Evolutionary conservation across 2,797 vertebrate species (phyloP), one percentile per base, ranked within the genome.

Genomic region (Rhabdomys pumilio): DNA sequence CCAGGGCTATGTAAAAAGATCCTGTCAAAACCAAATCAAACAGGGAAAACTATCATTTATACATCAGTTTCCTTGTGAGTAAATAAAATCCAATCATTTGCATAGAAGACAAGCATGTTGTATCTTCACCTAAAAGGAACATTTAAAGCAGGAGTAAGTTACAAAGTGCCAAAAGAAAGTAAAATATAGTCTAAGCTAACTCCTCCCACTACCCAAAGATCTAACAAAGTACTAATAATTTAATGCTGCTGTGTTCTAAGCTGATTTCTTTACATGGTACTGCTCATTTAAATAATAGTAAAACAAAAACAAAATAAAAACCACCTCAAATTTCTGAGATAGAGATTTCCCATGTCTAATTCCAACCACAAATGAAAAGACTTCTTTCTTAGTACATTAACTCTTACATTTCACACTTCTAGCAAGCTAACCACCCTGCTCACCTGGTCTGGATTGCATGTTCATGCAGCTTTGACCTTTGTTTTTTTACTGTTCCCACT

Each of bases 251-350:
- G 1, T 89, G 4, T 94, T 92, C 53, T 89, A 81, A 93, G 89
- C 44, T 76, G 47, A 91, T 92, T 92, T 91, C 89, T 82, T 89
- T 53, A 81, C 91, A 83, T 79, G 2, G n/a, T 92, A 34, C 17
- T 41, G 72, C 6, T 53, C 65, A 84, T 67, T 88, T 55, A 41
- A 34, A 34, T 38, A 76, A 63, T 10, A 61, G 24, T 50, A 24
- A 63, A 29, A 5, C 4, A 63, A 63, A 14, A 10, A 87, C 59
- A 65, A 31, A 15, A 5, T 15, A 15, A 17, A 6, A 69, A 8
- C 10, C 50, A 13, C 93, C 83, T 44, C 26, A 92, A 81, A 63
- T 20, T 14, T 86, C 59, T 76, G 59, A 61, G 19, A 34, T 44
- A 95, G 94, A 53, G 22, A 19, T 67, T 96, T 84, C 41, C 47